Base-by-base conservation (phyloP, 2,113 vertebrate species). In the Takifugu bimaculatus region DNA sequence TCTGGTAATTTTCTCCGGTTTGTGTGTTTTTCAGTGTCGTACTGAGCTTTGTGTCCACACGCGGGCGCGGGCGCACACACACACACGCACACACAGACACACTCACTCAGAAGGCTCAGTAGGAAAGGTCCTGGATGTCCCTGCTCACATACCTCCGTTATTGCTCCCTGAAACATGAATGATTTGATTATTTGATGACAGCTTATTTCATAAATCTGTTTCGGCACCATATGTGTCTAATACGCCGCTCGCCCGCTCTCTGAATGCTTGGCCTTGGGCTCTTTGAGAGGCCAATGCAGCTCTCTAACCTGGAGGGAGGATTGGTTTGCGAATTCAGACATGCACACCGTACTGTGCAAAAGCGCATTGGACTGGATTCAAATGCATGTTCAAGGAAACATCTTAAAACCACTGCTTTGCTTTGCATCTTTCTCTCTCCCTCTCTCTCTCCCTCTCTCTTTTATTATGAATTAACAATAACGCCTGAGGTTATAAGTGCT, bases 141-240 rank as follows among this genome's bases (percentile, higher is more conserved):
- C 77, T 72, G 68, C 83, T 77, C 56, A 57, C 65, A 49, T 80
- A 84, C 82, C 79, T 87, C 83, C 54, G 54, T 86, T 77, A 85
- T 82, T 88, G 84, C 83, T 87, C 87, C 63, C 68, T 90, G 83
- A 85, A 85, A 87, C 86, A 86, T 88, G 70, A 82, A 87, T 89
- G 80, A 90, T 88, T 88, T 83, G 85, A 90, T 89, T 88, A 90
- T 86, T 89, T 87, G 84, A 87, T 90, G 87, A 88, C 85, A 87
- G 84, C 83, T 87, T 86, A 90, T 89, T 88, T 90, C 71, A 69
- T 74, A 88, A 88, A 91, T 91, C 82, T 81, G 81, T 88, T 83
- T 82, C 83, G 84, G 85, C 80, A 88, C 83, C 83, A 88, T 85
- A 89, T 84, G 85, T 86, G 84, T 87, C 80, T 84, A 86, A 87